A percentile compares a stretch with the other conserved stretches of the same genome.
Evolutionary conservation across 1,140 invertebrate species (phyloP).

Genomic region (Platyura marginata): DNA sequence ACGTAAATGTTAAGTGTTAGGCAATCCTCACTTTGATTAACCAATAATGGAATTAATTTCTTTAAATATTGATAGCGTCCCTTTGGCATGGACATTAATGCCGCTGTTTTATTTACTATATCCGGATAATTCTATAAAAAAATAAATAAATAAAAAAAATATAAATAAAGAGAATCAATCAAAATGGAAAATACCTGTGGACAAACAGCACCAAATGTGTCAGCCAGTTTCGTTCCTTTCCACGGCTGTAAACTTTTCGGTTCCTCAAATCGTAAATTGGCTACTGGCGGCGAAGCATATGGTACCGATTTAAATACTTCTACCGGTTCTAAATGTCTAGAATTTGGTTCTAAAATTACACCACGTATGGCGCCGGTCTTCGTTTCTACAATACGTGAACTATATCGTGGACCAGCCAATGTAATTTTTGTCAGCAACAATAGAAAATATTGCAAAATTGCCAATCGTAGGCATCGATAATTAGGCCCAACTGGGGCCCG

Average conservation of each 20-base stretch:
- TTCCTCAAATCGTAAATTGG: slow-evolving; percentile 48
- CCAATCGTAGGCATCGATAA: neutral
- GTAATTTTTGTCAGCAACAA: slow-evolving; percentile 5
- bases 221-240: slow-evolving; percentile 52
- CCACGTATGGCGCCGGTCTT: slow-evolving; percentile 46
- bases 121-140: slow-evolving; percentile 1
- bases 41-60: slow-evolving; percentile 41
- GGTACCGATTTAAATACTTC: slow-evolving; percentile 66
- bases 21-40: slow-evolving; percentile 77
- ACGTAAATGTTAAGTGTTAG: slow-evolving; percentile 78
- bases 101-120: slow-evolving; percentile 27
- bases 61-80: slow-evolving; percentile 45
- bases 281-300: slow-evolving; percentile 61
- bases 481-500: neutral
- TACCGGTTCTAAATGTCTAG: slow-evolving; percentile 55
- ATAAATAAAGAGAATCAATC: neutral
- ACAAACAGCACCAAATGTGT: slow-evolving; percentile 55
- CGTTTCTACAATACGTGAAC: slow-evolving; percentile 42
- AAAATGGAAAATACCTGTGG: slow-evolving; percentile 53
- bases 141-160: neutral
- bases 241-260: slow-evolving; percentile 46
- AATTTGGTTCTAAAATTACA: slow-evolving; percentile 52
- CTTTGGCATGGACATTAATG: slow-evolving; percentile 45
- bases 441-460: neutral
- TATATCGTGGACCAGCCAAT: slow-evolving; percentile 26